Conservation (phyloP, 2,113 vertebrate genomes). For the Chaetura pelagica region DNA sequence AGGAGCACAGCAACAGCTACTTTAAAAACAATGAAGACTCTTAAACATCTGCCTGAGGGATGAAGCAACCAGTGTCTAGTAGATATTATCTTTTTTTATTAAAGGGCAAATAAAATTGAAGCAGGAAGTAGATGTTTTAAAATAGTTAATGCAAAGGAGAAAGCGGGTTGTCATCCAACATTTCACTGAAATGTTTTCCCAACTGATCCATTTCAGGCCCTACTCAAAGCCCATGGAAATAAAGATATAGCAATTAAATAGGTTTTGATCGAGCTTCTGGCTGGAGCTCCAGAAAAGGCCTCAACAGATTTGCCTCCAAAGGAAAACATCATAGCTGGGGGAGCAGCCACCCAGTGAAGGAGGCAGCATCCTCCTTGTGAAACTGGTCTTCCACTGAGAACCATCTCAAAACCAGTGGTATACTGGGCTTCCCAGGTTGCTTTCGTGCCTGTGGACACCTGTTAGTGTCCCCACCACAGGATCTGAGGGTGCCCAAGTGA, state of each 20-base stretch:
- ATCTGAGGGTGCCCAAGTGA: rapidly evolving
- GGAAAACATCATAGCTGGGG: background rate
- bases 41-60: slow-evolving; percentile 2
- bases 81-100: background rate
- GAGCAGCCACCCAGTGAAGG: background rate
- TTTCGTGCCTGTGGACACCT: background rate
- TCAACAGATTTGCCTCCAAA: background rate
- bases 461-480: background rate
- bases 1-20: background rate
- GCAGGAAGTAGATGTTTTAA: background rate
- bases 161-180: background rate
- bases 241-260: background rate
- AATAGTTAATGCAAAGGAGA: background rate
- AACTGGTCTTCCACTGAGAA: background rate
- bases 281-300: background rate
- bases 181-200: background rate
- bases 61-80: background rate
- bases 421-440: background rate
- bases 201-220: background rate
- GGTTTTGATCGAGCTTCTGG: background rate
- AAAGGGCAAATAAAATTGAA: slow-evolving; percentile 16
- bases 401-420: background rate
- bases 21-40: background rate
- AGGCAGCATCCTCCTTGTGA: background rate
- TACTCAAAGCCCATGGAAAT: background rate